A percentile compares a stretch with the other conserved stretches of the same genome.
Evolutionary conservation across 2,113 vertebrate genomes (phyloP).

Genomic region (Lophius piscatorius): DNA sequence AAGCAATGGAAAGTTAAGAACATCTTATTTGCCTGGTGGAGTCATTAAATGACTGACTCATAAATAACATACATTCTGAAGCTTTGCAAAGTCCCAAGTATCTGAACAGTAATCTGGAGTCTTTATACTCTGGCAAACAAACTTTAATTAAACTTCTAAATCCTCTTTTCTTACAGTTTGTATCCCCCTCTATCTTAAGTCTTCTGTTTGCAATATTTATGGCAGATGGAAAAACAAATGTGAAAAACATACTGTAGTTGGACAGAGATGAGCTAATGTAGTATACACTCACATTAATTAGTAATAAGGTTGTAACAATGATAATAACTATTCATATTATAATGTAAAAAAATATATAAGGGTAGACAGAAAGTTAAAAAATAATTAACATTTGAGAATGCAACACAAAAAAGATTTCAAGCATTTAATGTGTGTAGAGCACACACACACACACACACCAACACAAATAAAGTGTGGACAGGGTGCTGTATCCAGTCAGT

Average conservation of each 20-base stretch:
- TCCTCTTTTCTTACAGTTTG: constrained; percentile 52
- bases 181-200: constrained; percentile 46
- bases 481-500: constrained; percentile 2
- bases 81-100: constrained; percentile 27
- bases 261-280: constrained; percentile 37
- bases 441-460: too few relatives aligned
- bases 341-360: too few relatives aligned
- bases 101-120: constrained; percentile 34
- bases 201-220: constrained; percentile 62
- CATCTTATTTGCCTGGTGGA: constrained; percentile 15
- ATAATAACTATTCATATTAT: too few relatives aligned
- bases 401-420: not conserved
- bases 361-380: too few relatives aligned
- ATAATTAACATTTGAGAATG: not conserved
- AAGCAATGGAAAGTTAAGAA: constrained; percentile 6
- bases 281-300: constrained; percentile 13
- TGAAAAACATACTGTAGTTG: constrained; percentile 36
- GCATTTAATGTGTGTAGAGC: not conserved
- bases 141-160: constrained; percentile 57
- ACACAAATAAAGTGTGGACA: not conserved
- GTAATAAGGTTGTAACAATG: not conserved
- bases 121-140: constrained; percentile 49
- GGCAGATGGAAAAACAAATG: constrained; percentile 62
- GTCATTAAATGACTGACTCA: constrained; percentile 32
- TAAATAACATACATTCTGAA: constrained; percentile 27